Conservation (phyloP, 2,888 invertebrate genomes). For the Nezara viridula region DNA sequence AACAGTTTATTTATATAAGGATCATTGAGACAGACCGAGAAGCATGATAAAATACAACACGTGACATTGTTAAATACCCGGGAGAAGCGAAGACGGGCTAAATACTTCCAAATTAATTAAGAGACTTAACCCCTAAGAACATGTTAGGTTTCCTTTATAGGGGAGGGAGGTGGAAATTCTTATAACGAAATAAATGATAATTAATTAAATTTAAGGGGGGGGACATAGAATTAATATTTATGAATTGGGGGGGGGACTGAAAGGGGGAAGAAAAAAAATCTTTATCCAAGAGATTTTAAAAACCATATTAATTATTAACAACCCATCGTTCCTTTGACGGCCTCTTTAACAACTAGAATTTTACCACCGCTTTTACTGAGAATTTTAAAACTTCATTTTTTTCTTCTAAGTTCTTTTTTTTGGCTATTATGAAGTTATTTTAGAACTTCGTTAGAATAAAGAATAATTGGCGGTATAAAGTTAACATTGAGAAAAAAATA, state of each 20-base stretch:
- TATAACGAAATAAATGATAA: constrained; percentile 6
- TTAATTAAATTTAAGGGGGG: constrained; percentile 17
- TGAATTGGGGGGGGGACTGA: background rate
- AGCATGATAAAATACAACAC: background rate
- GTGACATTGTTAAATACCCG: background rate
- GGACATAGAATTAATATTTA: background rate
- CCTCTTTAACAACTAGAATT: background rate
- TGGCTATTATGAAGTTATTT: background rate
- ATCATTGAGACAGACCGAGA: too few relatives aligned
- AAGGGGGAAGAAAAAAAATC: background rate
- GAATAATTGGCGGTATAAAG: background rate
- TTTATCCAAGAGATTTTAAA: constrained; percentile 20
- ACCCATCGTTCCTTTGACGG: background rate
- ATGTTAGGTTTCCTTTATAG: constrained; percentile 6
- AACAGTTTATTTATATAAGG: too few relatives aligned
- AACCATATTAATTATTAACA: constrained; percentile 26
- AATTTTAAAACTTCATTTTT: background rate
- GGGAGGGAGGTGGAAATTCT: background rate
- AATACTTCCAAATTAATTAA: background rate
- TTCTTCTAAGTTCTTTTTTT: background rate
- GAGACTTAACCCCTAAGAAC: background rate
- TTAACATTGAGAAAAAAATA: background rate
- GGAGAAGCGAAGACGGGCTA: background rate
- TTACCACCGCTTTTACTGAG: background rate
- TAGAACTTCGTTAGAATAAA: background rate